phyloP scores from a whole-genome alignment of 2,888 invertebrate species.

The Neoascia interrupta region DNA sequence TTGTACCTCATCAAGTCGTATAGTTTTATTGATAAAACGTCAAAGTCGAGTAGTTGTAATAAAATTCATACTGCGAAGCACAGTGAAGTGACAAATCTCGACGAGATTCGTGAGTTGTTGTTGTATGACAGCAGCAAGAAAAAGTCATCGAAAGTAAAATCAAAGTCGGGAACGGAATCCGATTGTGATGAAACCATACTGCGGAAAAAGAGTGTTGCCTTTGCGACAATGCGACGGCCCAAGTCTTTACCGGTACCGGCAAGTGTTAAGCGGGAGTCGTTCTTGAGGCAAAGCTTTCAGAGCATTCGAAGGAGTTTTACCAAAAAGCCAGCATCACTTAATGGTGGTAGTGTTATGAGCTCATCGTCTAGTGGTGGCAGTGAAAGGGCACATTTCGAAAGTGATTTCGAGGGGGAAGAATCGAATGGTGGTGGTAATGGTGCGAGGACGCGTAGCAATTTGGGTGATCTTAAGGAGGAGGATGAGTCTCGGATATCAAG shows the following conservation, averaged over 20 bases:
- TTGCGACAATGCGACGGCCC: constrained; percentile 13
- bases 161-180: constrained; percentile 38
- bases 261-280: constrained; percentile 74
- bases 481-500: constrained; percentile 44
- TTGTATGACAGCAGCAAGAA: constrained; percentile 9
- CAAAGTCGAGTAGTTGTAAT: constrained; percentile 16
- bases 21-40: constrained; percentile 72
- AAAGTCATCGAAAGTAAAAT: constrained; percentile 27
- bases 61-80: constrained; percentile 29
- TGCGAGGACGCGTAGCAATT: constrained; percentile 32
- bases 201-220: constrained; percentile 31
- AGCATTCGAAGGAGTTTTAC: constrained; percentile 76
- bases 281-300: constrained; percentile 75
- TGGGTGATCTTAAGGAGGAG: constrained; percentile 60
- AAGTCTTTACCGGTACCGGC: constrained; percentile 47
- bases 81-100: constrained; percentile 26
- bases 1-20: constrained; percentile 73
- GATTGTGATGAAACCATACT: constrained; percentile 44
- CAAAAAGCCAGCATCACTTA: constrained; percentile 63
- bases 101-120: constrained; percentile 31
- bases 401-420: constrained; percentile 57
- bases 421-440: constrained; percentile 25
- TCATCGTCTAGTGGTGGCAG: constrained; percentile 67
- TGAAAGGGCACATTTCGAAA: constrained; percentile 46
- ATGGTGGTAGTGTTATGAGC: constrained; percentile 40